These are phyloP conservation scores for Myiopsitta monachus DNA, from an alignment of 2,113 vertebrate species.

Conservation along the genomic window DNA sequence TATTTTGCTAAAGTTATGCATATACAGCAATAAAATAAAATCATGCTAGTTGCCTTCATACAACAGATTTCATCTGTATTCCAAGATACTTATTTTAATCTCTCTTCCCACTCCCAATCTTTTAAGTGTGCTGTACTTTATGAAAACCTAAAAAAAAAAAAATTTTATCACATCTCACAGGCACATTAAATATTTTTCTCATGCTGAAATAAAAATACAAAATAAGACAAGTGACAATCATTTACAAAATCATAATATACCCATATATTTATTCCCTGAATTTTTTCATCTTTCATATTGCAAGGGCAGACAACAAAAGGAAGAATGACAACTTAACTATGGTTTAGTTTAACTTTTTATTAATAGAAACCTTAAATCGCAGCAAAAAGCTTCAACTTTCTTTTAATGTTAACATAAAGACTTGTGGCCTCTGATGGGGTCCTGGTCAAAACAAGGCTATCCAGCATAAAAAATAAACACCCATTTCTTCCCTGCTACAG, in stretches of 20 bases:
- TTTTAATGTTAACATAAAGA: neutral
- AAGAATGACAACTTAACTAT: neutral
- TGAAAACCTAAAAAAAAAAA: neutral
- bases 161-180: neutral
- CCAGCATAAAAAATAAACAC: neutral
- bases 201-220: neutral
- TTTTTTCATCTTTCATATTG: neutral
- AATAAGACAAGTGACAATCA: neutral
- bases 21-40: neutral
- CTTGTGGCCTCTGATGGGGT: neutral
- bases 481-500: neutral
- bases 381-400: neutral
- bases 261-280: neutral
- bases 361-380: neutral
- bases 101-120: conserved; percentile 10
- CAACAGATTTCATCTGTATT: conserved; percentile 26
- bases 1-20: neutral
- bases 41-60: neutral
- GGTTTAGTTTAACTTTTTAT: neutral
- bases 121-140: neutral
- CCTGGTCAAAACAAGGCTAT: neutral
- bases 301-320: neutral
- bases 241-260: neutral
- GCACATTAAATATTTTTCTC: neutral
- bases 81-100: conserved; percentile 5